Percentiles rank a stretch among this genome's conserved stretches.
Conservation (phyloP, 2,113 vertebrate species). For the Xenopus laevis region DNA sequence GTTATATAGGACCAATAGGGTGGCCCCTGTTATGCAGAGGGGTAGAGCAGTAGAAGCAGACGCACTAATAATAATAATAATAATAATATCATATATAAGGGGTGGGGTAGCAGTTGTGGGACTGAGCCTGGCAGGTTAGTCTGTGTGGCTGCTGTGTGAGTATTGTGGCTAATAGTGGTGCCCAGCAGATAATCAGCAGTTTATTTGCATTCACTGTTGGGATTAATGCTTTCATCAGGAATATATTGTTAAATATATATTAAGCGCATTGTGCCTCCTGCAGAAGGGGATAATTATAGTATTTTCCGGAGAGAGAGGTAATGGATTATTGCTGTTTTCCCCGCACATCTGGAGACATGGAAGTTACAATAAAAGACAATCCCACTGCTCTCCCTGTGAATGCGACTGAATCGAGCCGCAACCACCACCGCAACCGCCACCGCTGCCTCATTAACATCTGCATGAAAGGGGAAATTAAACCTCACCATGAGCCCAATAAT, state of each 20-base stretch:
- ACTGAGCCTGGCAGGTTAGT: too few relatives aligned
- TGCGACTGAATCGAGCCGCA: constrained; percentile 26
- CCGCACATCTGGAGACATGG: constrained; percentile 28
- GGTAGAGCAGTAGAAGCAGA: too few relatives aligned
- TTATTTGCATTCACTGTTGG: constrained; percentile 11
- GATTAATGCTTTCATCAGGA: constrained; percentile 35
- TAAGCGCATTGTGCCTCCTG: constrained; percentile 1
- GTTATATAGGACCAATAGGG: too few relatives aligned
- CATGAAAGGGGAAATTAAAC: constrained; percentile 24
- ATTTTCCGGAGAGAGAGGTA: constrained; percentile 7
- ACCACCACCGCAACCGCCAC: constrained; percentile 11
- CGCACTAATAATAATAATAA: too few relatives aligned
- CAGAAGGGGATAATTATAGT: constrained; percentile 33
- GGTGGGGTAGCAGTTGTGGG: too few relatives aligned
- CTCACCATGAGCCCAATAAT: constrained; percentile 29
- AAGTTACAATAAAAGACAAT: constrained; percentile 24
- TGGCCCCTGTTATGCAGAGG: too few relatives aligned
- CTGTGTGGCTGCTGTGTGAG: too few relatives aligned
- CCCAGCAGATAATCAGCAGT: constrained; percentile 9
- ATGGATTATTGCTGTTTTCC: constrained; percentile 36
- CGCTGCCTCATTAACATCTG: constrained; percentile 31
- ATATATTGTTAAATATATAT: constrained; percentile 31
- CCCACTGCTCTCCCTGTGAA: constrained; percentile 24
- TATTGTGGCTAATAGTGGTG: background rate
- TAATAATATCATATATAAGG: too few relatives aligned